A percentile compares a stretch with the other conserved stretches of the same genome.
Conservation (phyloP, 1,140 invertebrate species). For the Scylla paramamosain region DNA sequence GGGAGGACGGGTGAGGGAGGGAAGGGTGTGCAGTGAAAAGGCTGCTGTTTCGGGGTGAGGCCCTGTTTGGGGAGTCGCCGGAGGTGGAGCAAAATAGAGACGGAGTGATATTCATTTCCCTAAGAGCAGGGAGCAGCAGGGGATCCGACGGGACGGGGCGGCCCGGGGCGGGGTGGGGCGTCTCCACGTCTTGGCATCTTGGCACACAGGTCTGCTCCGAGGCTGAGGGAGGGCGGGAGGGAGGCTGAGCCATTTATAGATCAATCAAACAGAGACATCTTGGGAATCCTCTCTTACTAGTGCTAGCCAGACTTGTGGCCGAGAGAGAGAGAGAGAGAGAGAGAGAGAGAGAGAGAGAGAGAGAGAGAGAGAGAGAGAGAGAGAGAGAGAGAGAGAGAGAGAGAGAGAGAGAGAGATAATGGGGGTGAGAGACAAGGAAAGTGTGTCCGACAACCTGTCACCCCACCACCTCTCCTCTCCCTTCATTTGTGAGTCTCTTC, state of each 20-base stretch:
- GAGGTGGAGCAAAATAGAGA: neutral
- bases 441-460: neutral
- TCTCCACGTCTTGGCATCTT: conserved; percentile 55
- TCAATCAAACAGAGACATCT: conserved; percentile 56
- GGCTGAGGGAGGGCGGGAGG: neutral
- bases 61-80: neutral
- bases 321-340: conserved; percentile 10
- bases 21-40: neutral
- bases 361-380: conserved; percentile 6
- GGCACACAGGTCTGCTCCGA: conserved; percentile 37
- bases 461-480: neutral
- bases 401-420: conserved; percentile 28
- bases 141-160: neutral
- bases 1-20: neutral
- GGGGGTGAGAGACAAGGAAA: neutral
- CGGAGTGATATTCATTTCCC: neutral
- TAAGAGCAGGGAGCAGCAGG: neutral
- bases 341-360: neutral
- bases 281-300: conserved; percentile 46
- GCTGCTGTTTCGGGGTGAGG: neutral
- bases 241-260: conserved; percentile 48
- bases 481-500: neutral
- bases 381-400: conserved; percentile 12
- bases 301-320: neutral
- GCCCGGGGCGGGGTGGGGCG: neutral